Percentiles rank a stretch among this genome's conserved stretches.
Conservation (phyloP, 2,113 vertebrate species). For the Eudyptes chrysolophus region DNA sequence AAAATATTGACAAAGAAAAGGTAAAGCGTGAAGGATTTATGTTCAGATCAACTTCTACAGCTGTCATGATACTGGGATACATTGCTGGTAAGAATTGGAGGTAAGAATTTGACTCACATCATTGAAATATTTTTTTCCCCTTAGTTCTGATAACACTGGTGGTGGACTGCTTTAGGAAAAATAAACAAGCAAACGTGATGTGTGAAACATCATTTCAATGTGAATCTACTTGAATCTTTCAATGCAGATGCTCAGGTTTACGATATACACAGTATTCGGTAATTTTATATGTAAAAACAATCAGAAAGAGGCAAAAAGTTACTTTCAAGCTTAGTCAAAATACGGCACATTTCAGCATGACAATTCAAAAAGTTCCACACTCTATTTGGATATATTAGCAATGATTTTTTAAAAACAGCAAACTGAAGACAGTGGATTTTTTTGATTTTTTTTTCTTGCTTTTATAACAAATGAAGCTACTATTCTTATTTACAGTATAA, state of each 20-base stretch:
- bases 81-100: background rate
- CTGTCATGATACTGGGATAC: background rate
- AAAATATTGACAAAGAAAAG: background rate
- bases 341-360: slow-evolving; percentile 72
- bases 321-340: slow-evolving; percentile 69
- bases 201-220: slow-evolving; percentile 43
- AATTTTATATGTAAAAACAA: slow-evolving; percentile 76
- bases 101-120: background rate
- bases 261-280: slow-evolving; percentile 84
- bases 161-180: slow-evolving; percentile 31
- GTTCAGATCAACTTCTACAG: background rate
- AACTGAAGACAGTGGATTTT: slow-evolving; percentile 55
- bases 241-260: slow-evolving; percentile 64
- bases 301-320: slow-evolving; percentile 72
- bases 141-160: background rate
- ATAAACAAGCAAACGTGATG: slow-evolving; percentile 29
- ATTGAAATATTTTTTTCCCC: background rate
- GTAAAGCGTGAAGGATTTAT: background rate
- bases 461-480: slow-evolving; percentile 70
- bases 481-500: slow-evolving; percentile 77
- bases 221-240: slow-evolving; percentile 57
- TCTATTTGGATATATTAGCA: slow-evolving; percentile 73
- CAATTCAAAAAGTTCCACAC: slow-evolving; percentile 63
- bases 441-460: slow-evolving; percentile 1
- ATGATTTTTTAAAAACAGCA: slow-evolving; percentile 55